Percentiles rank a stretch among this genome's conserved stretches.
These are phyloP conservation scores for Thomomys bottae DNA, from an alignment of 2,113 vertebrate genomes.

Conservation along the genomic window DNA sequence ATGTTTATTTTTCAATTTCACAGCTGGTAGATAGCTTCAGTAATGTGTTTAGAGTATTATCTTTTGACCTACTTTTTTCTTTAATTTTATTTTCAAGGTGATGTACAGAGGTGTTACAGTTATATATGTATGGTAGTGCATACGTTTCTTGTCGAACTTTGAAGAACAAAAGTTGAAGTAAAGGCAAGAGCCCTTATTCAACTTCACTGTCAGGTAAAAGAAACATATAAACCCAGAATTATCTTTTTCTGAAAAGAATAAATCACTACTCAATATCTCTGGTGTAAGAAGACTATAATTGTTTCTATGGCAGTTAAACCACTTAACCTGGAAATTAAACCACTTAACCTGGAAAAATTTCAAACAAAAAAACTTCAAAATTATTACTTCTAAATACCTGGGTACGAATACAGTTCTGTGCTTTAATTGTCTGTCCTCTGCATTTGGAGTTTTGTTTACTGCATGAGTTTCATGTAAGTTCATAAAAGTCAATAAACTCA, in stretches of 20 bases:
- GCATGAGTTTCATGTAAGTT: conserved; percentile 51
- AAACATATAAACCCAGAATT: not conserved
- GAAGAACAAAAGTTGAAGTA: conserved; percentile 13
- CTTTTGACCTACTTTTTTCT: no score
- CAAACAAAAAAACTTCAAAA: conserved; percentile 36
- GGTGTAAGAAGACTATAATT: not conserved
- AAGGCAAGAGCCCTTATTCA: not conserved
- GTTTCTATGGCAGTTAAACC: not conserved
- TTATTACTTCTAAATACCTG: conserved; percentile 1
- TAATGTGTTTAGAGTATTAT: no score
- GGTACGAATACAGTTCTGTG: conserved; percentile 44
- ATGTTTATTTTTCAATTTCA: no score
- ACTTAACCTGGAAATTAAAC: not conserved
- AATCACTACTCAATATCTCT: not conserved
- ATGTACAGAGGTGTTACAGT: no score
- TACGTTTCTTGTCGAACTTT: no score
- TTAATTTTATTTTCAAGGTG: no score
- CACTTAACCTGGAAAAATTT: not conserved
- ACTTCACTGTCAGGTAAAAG: not conserved
- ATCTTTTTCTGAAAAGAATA: not conserved
- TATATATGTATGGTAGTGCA: no score
- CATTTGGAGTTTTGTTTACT: conserved; percentile 72
- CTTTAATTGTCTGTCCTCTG: conserved; percentile 35
- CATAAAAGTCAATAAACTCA: conserved; percentile 72
- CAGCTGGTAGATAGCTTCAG: no score